phyloP scores from a whole-genome alignment of 2,113 vertebrate genomes.

The Ursus arctos region DNA sequence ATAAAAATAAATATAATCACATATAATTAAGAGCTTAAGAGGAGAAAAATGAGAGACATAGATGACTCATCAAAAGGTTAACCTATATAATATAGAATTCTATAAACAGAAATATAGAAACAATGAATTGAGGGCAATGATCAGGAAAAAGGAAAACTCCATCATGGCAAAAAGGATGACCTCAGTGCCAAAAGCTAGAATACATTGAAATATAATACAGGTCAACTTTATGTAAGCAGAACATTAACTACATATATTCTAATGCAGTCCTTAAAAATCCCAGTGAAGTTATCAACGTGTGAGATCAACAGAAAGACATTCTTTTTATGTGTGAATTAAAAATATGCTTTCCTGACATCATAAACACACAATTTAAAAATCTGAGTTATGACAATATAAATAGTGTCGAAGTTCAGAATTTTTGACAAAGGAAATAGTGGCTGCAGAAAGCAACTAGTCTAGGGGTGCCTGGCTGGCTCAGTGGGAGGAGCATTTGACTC shows the following conservation, averaged over 20 bases:
- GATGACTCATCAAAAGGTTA: not conserved
- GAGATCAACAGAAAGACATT: not conserved
- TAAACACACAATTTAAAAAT: not conserved
- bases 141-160: not conserved
- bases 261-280: not conserved
- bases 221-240: not conserved
- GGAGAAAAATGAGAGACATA: not conserved
- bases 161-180: not conserved
- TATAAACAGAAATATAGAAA: slow-evolving; percentile 34
- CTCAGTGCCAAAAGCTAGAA: not conserved
- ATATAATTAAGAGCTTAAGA: not conserved
- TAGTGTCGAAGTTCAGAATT: not conserved
- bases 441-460: not conserved
- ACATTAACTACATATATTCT: not conserved
- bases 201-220: not conserved
- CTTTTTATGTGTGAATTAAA: not conserved
- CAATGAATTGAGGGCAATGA: not conserved
- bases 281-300: not conserved
- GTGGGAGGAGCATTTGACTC: not conserved
- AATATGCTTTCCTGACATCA: not conserved
- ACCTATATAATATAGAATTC: not conserved
- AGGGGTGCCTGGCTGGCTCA: not conserved
- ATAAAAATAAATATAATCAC: not conserved
- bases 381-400: not conserved
- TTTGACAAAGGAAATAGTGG: not conserved